A percentile compares a stretch with the other conserved stretches of the same genome.
These are phyloP conservation scores for Protobothrops flavoviridis DNA, from an alignment of 2,113 vertebrate genomes.

Conservation along the genomic window DNA sequence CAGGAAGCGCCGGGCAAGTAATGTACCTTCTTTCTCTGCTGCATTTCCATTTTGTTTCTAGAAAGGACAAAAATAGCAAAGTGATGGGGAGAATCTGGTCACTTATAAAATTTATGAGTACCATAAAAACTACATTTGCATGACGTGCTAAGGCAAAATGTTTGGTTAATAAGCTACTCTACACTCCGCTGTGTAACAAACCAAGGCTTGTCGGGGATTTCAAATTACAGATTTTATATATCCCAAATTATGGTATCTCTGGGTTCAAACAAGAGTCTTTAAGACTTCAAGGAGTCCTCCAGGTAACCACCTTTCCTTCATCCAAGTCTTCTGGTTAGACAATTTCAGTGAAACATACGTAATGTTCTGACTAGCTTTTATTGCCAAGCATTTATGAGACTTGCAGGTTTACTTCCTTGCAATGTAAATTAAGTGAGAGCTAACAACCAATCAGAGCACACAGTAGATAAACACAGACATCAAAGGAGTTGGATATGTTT, in stretches of 20 bases:
- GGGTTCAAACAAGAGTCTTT: neutral
- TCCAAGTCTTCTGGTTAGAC: neutral
- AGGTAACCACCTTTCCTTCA: neutral
- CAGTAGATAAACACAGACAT: neutral
- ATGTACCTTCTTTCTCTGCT: neutral
- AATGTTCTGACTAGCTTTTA: neutral
- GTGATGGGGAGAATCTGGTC: neutral
- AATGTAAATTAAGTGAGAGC: neutral
- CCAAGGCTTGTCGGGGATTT: neutral
- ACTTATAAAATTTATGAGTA: neutral
- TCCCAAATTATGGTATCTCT: neutral
- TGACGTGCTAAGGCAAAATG: neutral
- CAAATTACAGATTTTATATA: neutral
- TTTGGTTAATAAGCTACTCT: neutral
- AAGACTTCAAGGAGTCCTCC: neutral
- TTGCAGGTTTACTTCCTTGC: neutral
- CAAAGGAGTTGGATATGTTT: neutral
- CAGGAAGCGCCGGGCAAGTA: neutral
- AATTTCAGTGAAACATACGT: neutral
- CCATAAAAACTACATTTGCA: neutral
- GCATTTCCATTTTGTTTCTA: neutral
- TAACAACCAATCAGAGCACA: neutral
- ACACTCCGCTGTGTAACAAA: neutral
- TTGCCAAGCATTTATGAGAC: neutral
- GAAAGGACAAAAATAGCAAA: neutral